These are phyloP conservation scores for Bursaphelenchus mucronatus DNA, from an alignment of 1,140 invertebrate species.

Conservation along the genomic window DNA sequence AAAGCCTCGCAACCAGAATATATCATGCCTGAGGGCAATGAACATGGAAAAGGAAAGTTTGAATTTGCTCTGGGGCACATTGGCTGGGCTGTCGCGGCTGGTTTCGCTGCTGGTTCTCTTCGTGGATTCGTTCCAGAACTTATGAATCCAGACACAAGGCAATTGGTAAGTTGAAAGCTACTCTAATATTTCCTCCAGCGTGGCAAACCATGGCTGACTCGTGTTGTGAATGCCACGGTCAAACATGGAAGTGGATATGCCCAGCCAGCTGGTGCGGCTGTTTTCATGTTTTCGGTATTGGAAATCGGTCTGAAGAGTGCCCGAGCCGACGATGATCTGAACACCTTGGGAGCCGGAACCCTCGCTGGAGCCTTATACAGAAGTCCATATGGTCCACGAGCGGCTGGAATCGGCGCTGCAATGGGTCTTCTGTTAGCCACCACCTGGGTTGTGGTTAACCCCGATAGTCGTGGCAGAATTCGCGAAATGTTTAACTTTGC, in stretches of 20 bases:
- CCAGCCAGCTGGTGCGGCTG: slow-evolving; percentile 44
- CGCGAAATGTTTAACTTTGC: slow-evolving; percentile 38
- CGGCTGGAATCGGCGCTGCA: slow-evolving; percentile 31
- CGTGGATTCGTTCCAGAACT: slow-evolving; percentile 41
- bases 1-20: slow-evolving; percentile 40
- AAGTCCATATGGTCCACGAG: slow-evolving; percentile 34
- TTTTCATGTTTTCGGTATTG: slow-evolving; percentile 43
- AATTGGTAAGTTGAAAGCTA: slow-evolving; percentile 27
- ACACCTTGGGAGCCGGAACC: slow-evolving; percentile 42
- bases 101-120: slow-evolving; percentile 36
- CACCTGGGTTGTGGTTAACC: slow-evolving; percentile 32
- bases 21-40: slow-evolving; percentile 50
- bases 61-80: slow-evolving; percentile 48
- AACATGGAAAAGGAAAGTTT: slow-evolving; percentile 44
- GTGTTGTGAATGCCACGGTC: slow-evolving; percentile 42
- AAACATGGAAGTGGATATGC: slow-evolving; percentile 52
- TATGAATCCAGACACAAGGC: slow-evolving; percentile 36
- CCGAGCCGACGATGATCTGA: slow-evolving; percentile 44
- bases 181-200: slow-evolving; percentile 18
- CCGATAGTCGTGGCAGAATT: slow-evolving; percentile 35
- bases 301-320: slow-evolving; percentile 31
- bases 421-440: slow-evolving; percentile 34
- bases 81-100: slow-evolving; percentile 43
- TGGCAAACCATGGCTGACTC: slow-evolving; percentile 36
- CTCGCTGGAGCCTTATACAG: slow-evolving; percentile 44